These are phyloP conservation scores for Plectropomus leopardus DNA, from an alignment of 2,113 vertebrate genomes.

Conservation along the genomic window DNA sequence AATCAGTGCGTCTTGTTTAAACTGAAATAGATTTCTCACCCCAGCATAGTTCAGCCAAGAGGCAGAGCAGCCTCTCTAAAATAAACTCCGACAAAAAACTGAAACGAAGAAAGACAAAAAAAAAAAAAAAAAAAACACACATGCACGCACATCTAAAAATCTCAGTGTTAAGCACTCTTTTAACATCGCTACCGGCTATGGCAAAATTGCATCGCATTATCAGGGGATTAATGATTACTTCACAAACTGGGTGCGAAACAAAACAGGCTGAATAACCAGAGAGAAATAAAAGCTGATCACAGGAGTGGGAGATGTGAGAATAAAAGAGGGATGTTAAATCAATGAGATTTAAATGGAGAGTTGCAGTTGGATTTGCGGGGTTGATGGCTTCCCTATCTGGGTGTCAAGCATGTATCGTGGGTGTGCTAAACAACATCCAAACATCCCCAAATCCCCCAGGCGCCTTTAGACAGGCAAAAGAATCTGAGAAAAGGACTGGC, in stretches of 20 bases:
- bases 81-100: constrained; percentile 56
- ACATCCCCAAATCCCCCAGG: constrained; percentile 78
- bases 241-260: constrained; percentile 59
- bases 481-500: constrained; percentile 69
- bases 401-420: constrained; percentile 75
- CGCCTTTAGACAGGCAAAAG: constrained; percentile 73
- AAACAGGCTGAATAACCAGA: constrained; percentile 52
- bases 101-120: constrained; percentile 27
- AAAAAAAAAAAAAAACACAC: background rate
- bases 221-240: constrained; percentile 73
- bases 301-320: constrained; percentile 62
- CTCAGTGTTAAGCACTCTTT: constrained; percentile 57
- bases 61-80: constrained; percentile 69
- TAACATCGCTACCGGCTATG: constrained; percentile 50
- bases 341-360: constrained; percentile 71
- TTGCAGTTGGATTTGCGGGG: constrained; percentile 60
- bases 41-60: constrained; percentile 75
- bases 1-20: constrained; percentile 82
- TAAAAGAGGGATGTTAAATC: constrained; percentile 70
- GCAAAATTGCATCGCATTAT: constrained; percentile 65
- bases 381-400: constrained; percentile 68
- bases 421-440: constrained; percentile 78
- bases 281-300: constrained; percentile 70
- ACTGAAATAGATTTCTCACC: constrained; percentile 74
- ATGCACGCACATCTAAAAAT: constrained; percentile 53